Evolutionary conservation across 2,797 vertebrate species (phyloP).

Genomic region (Esox lucius): DNA sequence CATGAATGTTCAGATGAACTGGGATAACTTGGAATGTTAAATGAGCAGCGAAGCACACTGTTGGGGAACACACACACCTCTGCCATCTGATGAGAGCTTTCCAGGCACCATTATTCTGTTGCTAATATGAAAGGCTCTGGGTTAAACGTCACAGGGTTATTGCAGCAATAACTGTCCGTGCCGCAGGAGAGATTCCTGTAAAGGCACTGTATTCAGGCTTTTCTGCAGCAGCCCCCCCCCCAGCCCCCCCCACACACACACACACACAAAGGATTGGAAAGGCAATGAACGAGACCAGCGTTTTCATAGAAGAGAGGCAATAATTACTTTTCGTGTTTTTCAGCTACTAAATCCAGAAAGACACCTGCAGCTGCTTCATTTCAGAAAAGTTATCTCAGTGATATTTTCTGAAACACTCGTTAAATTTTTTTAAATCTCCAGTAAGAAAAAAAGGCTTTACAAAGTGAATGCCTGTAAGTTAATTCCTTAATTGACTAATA

Average conservation of each 20-base stretch:
- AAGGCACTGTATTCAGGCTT: background rate
- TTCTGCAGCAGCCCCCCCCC: background rate
- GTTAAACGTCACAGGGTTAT: background rate
- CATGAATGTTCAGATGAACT: background rate
- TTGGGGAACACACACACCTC: background rate
- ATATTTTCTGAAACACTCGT: background rate
- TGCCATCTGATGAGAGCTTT: background rate
- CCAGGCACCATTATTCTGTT: background rate
- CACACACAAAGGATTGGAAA: background rate
- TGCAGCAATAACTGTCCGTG: background rate
- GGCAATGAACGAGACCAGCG: background rate
- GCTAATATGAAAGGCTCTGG: background rate
- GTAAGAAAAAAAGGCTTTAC: background rate
- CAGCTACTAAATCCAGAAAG: background rate
- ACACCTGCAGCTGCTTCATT: background rate
- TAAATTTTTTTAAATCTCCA: background rate
- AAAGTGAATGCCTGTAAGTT: background rate
- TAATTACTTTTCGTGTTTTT: background rate
- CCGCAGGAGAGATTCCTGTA: background rate
- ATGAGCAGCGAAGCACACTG: background rate
- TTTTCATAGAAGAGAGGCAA: background rate
- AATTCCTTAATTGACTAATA: constrained; percentile 1
- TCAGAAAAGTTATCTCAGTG: background rate
- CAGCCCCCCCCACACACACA: background rate
- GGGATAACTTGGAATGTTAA: constrained; percentile 5